phyloP scores from a whole-genome alignment of 2,888 invertebrate genomes.

The Phoenoteleia sp. region DNA sequence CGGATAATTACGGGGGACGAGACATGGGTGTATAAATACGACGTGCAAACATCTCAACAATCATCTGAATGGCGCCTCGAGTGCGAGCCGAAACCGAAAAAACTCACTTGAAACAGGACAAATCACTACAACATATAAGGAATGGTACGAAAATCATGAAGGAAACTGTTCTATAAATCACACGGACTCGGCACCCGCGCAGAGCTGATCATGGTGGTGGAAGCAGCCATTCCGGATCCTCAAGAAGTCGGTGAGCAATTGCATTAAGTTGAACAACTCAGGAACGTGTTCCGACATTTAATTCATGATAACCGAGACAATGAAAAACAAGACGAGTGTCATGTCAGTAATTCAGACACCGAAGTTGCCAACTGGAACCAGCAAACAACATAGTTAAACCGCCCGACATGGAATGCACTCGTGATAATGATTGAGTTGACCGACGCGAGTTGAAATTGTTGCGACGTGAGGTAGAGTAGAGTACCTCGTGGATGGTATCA shows the following conservation, averaged over 20 bases:
- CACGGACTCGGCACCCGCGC: neutral
- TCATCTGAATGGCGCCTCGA: no score
- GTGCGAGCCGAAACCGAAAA: no score
- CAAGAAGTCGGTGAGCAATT: neutral
- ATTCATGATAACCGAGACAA: neutral
- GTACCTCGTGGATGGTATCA: conserved; percentile 27
- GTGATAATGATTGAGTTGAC: neutral
- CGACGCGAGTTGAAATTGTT: neutral
- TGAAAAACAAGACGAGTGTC: neutral
- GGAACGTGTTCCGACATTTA: neutral
- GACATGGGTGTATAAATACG: no score
- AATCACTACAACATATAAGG: no score
- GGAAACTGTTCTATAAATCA: no score
- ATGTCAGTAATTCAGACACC: neutral
- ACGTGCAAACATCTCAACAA: no score
- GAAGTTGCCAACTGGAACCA: neutral
- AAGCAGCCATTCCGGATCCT: neutral
- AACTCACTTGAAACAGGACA: no score
- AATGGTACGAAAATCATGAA: no score
- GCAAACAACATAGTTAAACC: neutral
- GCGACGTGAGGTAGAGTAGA: conserved; percentile 9
- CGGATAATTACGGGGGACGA: no score
- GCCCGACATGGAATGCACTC: neutral
- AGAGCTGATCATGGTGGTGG: neutral
- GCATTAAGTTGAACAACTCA: neutral